Evolutionary conservation across 2,888 invertebrate species (phyloP).

Genomic region (Zele albiditarsus): DNA sequence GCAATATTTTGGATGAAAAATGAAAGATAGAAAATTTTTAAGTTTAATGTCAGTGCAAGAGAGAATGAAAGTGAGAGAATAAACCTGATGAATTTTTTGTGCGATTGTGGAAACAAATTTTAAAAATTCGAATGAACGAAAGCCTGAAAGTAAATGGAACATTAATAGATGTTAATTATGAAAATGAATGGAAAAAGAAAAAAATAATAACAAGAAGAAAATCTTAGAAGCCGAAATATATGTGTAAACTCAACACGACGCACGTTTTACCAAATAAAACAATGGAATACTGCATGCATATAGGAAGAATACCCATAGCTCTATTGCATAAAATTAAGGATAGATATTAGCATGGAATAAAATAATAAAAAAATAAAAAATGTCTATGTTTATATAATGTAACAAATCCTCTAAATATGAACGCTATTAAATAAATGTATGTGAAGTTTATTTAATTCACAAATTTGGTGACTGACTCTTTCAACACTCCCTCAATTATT

Average conservation of each 20-base stretch:
- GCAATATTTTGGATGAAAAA: slow-evolving; percentile 39
- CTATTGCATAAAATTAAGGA: slow-evolving; percentile 51
- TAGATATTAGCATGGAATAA: slow-evolving; percentile 53
- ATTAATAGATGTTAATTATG: slow-evolving; percentile 29
- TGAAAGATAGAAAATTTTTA: slow-evolving; percentile 36
- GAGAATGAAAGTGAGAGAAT: background rate
- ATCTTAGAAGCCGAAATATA: slow-evolving; percentile 45
- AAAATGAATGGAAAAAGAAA: slow-evolving; percentile 30
- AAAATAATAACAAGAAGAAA: slow-evolving; percentile 30
- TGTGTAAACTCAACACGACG: slow-evolving; percentile 53
- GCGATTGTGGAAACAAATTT: slow-evolving; percentile 27
- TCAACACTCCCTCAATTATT: too few species aligned
- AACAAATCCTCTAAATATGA: slow-evolving; percentile 63
- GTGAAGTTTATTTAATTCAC: slow-evolving; percentile 19
- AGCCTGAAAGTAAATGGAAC: slow-evolving; percentile 35
- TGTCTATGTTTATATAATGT: slow-evolving; percentile 67
- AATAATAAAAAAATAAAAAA: slow-evolving; percentile 52
- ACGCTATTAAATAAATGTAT: slow-evolving; percentile 60
- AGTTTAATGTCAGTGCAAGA: slow-evolving; percentile 20
- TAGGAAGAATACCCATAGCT: slow-evolving; percentile 47
- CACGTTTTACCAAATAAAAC: slow-evolving; percentile 62
- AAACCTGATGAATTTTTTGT: slow-evolving; percentile 21
- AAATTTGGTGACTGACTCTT: background rate
- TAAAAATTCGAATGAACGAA: slow-evolving; percentile 27
- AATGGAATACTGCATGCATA: slow-evolving; percentile 62